Conservation (phyloP, 1,140 invertebrate genomes). For the Hyles vespertilio region DNA sequence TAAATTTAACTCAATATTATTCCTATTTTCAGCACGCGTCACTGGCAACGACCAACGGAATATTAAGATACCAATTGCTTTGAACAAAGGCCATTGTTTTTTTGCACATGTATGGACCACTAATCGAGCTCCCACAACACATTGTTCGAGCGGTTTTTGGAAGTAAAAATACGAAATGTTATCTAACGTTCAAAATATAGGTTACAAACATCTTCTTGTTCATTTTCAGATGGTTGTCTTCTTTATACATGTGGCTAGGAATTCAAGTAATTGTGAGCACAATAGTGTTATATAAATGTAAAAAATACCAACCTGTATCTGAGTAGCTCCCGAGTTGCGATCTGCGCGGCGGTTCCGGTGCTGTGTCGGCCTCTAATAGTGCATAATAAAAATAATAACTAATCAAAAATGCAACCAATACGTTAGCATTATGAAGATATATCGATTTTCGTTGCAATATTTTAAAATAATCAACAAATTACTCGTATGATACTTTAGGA, state of each 20-base stretch:
- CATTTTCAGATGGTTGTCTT: constrained; percentile 4
- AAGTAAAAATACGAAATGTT: constrained; percentile 24
- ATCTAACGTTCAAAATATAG: constrained; percentile 26
- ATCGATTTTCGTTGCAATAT: constrained; percentile 26
- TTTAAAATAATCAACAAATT: background rate
- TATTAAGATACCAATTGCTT: constrained; percentile 43
- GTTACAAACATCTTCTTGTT: constrained; percentile 12
- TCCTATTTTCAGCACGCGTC: constrained; percentile 28
- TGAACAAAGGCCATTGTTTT: constrained; percentile 66
- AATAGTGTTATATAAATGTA: too few species aligned
- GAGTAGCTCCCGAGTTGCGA: constrained; percentile 77
- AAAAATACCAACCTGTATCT: constrained; percentile 75
- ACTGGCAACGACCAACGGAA: constrained; percentile 33
- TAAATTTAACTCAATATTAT: constrained; percentile 5
- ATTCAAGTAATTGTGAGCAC: too few species aligned
- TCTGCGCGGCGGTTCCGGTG: constrained; percentile 80
- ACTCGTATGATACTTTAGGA: background rate
- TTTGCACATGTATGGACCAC: constrained; percentile 39
- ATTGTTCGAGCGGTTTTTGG: constrained; percentile 17
- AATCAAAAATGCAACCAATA: constrained; percentile 41
- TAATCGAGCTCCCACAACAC: constrained; percentile 23
- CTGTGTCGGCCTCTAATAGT: constrained; percentile 79
- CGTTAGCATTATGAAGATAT: constrained; percentile 16
- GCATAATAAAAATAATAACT: constrained; percentile 61
- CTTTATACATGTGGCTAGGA: too few species aligned